phyloP scores from a whole-genome alignment of 1,140 invertebrate species.

The Panulirus ornatus region DNA sequence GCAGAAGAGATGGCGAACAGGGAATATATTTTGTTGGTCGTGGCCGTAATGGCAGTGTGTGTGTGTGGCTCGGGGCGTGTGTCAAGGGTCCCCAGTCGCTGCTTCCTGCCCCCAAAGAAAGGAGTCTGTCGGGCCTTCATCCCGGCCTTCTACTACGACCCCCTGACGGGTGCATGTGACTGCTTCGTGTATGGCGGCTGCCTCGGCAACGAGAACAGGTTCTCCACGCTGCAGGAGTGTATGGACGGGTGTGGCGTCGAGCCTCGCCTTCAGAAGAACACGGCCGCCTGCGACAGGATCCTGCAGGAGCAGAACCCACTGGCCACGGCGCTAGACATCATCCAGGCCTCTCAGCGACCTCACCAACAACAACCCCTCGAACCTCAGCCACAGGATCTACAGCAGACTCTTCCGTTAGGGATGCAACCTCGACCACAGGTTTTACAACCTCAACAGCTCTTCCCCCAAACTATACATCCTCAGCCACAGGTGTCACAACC shows the following conservation, averaged over 20 bases:
- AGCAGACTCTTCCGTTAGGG: neutral
- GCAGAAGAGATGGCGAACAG: neutral
- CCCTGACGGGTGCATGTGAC: slow-evolving; percentile 77
- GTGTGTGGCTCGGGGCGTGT: neutral
- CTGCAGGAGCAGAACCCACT: neutral
- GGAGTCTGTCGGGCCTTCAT: slow-evolving; percentile 79
- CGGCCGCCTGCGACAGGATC: neutral
- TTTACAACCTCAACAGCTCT: neutral
- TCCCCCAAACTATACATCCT: neutral
- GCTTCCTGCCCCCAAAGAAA: slow-evolving; percentile 85
- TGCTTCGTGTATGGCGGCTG: slow-evolving; percentile 79
- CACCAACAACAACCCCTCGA: neutral
- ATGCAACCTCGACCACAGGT: neutral
- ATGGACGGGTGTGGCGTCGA: slow-evolving; percentile 76
- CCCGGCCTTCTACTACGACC: slow-evolving; percentile 78
- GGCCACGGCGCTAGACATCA: neutral
- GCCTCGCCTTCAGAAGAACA: neutral
- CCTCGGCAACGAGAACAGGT: slow-evolving; percentile 79
- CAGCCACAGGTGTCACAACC: neutral
- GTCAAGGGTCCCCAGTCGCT: slow-evolving; percentile 83
- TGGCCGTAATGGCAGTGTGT: neutral
- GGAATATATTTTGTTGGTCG: neutral
- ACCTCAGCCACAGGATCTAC: neutral
- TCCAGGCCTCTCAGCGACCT: neutral
- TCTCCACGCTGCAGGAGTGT: slow-evolving; percentile 78